These are phyloP conservation scores for Scyliorhinus canicula DNA, from an alignment of 2,797 vertebrate species.

Conservation along the genomic window DNA sequence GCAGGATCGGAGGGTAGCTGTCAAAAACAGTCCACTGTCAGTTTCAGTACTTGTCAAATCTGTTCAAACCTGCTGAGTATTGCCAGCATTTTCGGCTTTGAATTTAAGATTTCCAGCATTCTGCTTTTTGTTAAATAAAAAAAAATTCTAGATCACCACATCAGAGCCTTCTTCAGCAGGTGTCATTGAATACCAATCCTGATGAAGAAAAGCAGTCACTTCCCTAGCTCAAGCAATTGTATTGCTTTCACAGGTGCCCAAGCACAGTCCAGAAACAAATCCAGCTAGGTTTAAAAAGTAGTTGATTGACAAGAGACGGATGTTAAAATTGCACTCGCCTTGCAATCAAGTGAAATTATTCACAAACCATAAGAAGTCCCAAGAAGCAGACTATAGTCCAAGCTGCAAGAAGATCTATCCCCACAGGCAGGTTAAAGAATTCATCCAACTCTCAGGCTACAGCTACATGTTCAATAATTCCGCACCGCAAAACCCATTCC, in stretches of 20 bases:
- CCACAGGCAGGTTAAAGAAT: too few species aligned
- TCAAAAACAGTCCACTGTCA: background rate
- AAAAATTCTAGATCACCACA: background rate
- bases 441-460: too few species aligned
- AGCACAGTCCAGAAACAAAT: background rate
- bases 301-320: background rate
- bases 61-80: too few species aligned
- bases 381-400: background rate
- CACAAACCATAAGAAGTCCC: background rate
- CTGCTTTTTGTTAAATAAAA: too few species aligned
- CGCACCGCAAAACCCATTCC: too few species aligned
- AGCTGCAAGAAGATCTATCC: too few species aligned
- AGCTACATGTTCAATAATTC: too few species aligned
- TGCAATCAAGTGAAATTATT: background rate
- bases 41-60: too few species aligned
- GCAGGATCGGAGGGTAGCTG: too few species aligned
- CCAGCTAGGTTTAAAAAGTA: background rate
- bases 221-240: background rate
- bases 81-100: too few species aligned
- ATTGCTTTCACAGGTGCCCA: background rate
- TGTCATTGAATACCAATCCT: background rate
- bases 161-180: too few species aligned
- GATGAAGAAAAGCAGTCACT: background rate
- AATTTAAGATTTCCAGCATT: too few species aligned
- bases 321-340: background rate